Evolutionary conservation across 2,797 vertebrate genomes (phyloP), one percentile per base, ranked within the genome.

Genomic region (Pelodytes ibericus): DNA sequence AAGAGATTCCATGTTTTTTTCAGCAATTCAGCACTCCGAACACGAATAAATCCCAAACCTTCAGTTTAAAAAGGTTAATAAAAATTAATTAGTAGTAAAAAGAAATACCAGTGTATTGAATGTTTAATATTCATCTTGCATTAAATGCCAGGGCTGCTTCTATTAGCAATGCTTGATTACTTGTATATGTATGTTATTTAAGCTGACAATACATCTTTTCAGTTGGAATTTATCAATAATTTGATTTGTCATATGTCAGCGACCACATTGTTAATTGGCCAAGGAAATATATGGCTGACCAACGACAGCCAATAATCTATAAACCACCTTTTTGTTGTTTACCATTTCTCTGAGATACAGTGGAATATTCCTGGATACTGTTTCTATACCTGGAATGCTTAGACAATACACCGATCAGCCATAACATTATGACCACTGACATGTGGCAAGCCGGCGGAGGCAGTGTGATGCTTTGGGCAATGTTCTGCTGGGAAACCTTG

Each of bases 251-350:
- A 63, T 63, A 29, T 77, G 75, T 77, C 75, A 77, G 63, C 62
- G 66, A 67, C 49, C 27, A 26, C 53, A 64, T 72, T 36, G 72
- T 60, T 72, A 72, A 66, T 72, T 71, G 74, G 49, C 39, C 15
- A 47, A 25, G 33, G 67, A 77, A 60, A 64, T 33, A 18, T 25
- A 56, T 56, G 64, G 36, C 62, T 77, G 61, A 59, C 65, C 63
- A 72, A 59, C 68, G 63, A 49, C 61, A 56, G 49, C 59, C 70
- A 78, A 78, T 78, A 68, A 72, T 72, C 70, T 72, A 72, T 72
- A 31, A 30, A 49, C 18, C 11, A 53, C 8, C 4, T 53, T 47
- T 30, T 67, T n/a, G 22, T 64, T 67, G 56, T 56, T 72, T 68
- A 51, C 8, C 9, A 56, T 61, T 56, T 60, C 41, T 62, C 60